Percentiles rank a stretch among this genome's conserved stretches.
Evolutionary conservation across 2,888 invertebrate genomes (phyloP).

Genomic region (Pollenia labialis): DNA sequence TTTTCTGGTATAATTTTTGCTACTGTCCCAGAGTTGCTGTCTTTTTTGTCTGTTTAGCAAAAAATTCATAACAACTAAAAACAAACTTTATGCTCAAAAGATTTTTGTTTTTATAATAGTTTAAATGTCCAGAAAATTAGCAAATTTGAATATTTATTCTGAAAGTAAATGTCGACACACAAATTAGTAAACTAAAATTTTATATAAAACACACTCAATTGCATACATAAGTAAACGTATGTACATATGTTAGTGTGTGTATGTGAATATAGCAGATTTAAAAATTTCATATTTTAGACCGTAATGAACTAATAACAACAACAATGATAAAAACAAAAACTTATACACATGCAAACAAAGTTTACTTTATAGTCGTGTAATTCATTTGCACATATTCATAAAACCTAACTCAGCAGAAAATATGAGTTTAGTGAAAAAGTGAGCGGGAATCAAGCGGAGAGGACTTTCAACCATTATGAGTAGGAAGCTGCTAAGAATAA

Average conservation of each 20-base stretch:
- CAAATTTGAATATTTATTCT: constrained; percentile 59
- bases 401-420: constrained; percentile 51
- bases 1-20: not conserved
- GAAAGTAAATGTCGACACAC: not conserved
- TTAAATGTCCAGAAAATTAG: constrained; percentile 74
- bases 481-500: constrained; percentile 10
- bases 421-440: constrained; percentile 34
- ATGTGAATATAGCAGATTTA: not conserved
- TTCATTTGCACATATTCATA: constrained; percentile 20
- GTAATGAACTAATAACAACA: constrained; percentile 49
- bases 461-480: not conserved
- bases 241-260: not conserved
- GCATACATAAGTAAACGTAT: not conserved
- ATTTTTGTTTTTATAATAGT: constrained; percentile 60
- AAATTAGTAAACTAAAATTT: constrained; percentile 25
- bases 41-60: constrained; percentile 13
- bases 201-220: no score
- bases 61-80: constrained; percentile 47
- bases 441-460: not conserved
- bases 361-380: constrained; percentile 15
- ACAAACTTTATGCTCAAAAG: constrained; percentile 59
- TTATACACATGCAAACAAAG: not conserved
- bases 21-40: constrained; percentile 21
- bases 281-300: constrained; percentile 52
- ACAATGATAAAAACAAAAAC: constrained; percentile 11